phyloP scores from a whole-genome alignment of 2,113 vertebrate genomes.

The Lepisosteus oculatus region DNA sequence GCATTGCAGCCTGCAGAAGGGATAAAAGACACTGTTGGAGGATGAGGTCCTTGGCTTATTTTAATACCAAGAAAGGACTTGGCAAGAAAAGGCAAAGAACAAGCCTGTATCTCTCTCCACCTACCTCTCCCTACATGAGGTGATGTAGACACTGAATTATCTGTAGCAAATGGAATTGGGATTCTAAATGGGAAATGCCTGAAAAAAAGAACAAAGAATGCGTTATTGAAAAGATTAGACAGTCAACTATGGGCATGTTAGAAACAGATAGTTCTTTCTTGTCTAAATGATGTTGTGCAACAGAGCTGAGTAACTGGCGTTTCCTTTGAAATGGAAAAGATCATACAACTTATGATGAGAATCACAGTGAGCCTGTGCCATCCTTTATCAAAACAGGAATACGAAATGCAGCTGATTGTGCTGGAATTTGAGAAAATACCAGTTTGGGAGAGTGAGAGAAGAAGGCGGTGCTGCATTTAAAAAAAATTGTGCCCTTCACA shows the following conservation, averaged over 20 bases:
- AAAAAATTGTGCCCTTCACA: constrained; percentile 11
- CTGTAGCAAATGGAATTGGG: constrained; percentile 9
- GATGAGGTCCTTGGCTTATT: constrained; percentile 14
- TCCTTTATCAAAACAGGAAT: constrained; percentile 12
- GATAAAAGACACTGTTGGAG: constrained; percentile 5
- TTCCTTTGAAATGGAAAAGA: constrained; percentile 29
- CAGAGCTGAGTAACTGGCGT: constrained; percentile 20
- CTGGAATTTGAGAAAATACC: constrained; percentile 13
- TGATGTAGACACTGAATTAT: not conserved
- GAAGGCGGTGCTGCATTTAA: constrained; percentile 14
- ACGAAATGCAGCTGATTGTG: constrained; percentile 3
- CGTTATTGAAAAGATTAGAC: constrained; percentile 26
- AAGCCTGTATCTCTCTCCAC: not conserved
- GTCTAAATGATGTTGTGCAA: constrained; percentile 20
- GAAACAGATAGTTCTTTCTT: constrained; percentile 19
- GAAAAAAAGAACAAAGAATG: constrained; percentile 9
- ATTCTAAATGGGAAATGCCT: constrained; percentile 2
- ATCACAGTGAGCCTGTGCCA: constrained; percentile 1
- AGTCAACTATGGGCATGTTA: constrained; percentile 20
- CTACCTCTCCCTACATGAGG: constrained; percentile 3
- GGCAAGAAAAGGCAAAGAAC: constrained; percentile 8
- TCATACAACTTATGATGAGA: constrained; percentile 17
- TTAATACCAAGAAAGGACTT: constrained; percentile 12
- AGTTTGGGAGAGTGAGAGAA: not conserved
- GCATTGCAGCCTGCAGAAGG: constrained; percentile 2